Percentiles rank a stretch among this genome's conserved stretches.
Conservation (phyloP, 2,113 vertebrate species). For the Muscicapa adusta region DNA sequence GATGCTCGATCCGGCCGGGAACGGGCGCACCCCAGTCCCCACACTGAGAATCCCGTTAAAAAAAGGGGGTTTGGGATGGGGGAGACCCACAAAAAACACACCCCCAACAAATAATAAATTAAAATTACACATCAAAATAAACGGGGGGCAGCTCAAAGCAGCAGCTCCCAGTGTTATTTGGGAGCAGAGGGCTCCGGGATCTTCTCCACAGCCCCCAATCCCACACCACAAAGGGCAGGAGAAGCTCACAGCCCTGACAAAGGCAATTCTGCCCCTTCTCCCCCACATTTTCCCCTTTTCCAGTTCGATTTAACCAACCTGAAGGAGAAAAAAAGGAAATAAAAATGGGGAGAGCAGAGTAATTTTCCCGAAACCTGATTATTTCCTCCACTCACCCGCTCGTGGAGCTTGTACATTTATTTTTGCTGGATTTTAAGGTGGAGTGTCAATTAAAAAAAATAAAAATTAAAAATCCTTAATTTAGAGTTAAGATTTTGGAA, state of each 20-base stretch:
- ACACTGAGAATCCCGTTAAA: not conserved
- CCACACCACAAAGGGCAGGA: conserved; percentile 12
- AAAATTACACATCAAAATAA: not conserved
- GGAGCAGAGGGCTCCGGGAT: not conserved
- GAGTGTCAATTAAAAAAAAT: not conserved
- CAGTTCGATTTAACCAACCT: not conserved
- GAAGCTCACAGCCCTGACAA: not conserved
- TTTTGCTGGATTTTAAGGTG: not conserved
- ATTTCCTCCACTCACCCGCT: not conserved
- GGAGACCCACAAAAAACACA: not conserved
- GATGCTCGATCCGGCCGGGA: not conserved
- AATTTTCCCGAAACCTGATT: not conserved
- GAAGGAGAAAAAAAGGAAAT: not conserved
- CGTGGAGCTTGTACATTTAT: not conserved
- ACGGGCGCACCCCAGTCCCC: fast-evolving
- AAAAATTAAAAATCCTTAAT: not conserved
- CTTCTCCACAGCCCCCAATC: not conserved
- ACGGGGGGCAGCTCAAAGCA: not conserved
- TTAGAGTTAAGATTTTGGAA: not conserved
- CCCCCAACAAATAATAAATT: not conserved
- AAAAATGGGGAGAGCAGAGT: fast-evolving
- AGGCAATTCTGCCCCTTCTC: not conserved
- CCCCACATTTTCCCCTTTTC: not conserved
- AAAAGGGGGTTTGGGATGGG: not conserved
- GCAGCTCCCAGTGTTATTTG: not conserved